These are phyloP conservation scores for Dioctria linearis DNA, from an alignment of 2,888 invertebrate species.

Conservation along the genomic window DNA sequence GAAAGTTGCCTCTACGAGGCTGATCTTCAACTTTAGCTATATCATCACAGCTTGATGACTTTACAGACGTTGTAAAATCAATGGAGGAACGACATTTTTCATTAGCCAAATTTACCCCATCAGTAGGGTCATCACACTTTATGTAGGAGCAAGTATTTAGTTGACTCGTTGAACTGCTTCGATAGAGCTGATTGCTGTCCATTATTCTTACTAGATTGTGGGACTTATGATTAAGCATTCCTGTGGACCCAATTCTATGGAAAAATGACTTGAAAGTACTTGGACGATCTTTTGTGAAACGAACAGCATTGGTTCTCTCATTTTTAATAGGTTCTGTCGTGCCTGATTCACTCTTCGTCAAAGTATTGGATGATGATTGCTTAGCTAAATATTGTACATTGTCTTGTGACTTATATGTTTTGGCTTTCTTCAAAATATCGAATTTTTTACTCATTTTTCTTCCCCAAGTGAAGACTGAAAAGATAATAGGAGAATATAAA, in stretches of 20 bases:
- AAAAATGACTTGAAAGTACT: slow-evolving; percentile 82
- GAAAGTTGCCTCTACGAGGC: slow-evolving; percentile 79
- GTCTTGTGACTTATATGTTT: slow-evolving; percentile 73
- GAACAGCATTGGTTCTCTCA: slow-evolving; percentile 46
- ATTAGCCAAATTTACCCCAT: slow-evolving; percentile 78
- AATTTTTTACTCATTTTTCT: slow-evolving; percentile 84
- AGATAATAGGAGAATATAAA: too few species aligned
- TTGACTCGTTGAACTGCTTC: slow-evolving; percentile 85
- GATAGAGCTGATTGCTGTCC: slow-evolving; percentile 72
- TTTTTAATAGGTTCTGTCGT: slow-evolving; percentile 73
- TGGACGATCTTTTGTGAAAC: slow-evolving; percentile 62
- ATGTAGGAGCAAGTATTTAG: slow-evolving; percentile 79
- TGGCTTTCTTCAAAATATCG: slow-evolving; percentile 80
- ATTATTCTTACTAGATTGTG: slow-evolving; percentile 62
- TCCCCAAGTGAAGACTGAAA: slow-evolving; percentile 76
- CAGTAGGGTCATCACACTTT: slow-evolving; percentile 86
- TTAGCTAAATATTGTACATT: not conserved
- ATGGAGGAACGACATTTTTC: slow-evolving; percentile 68
- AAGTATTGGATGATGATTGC: slow-evolving; percentile 65
- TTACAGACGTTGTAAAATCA: slow-evolving; percentile 71
- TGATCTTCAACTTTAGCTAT: slow-evolving; percentile 76
- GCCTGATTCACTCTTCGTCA: slow-evolving; percentile 74
- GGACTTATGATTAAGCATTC: slow-evolving; percentile 77
- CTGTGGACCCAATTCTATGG: slow-evolving; percentile 83
- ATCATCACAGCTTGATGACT: slow-evolving; percentile 82